phyloP scores from a whole-genome alignment of 2,888 invertebrate species.

The Parasteatoda lunata region DNA sequence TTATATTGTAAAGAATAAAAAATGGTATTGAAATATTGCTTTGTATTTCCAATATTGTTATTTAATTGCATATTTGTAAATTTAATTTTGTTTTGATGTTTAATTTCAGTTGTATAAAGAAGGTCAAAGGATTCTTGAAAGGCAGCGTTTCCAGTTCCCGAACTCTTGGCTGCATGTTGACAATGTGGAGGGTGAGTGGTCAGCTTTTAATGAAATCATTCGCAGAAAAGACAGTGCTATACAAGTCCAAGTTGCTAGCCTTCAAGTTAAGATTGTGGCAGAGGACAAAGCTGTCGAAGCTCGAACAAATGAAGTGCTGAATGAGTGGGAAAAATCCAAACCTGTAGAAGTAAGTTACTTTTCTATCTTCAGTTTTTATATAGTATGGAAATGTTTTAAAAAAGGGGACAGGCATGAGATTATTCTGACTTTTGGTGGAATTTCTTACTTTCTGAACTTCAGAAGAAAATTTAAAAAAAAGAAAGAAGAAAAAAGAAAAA shows the following conservation, averaged over 20 bases:
- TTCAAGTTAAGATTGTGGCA: slow-evolving; percentile 98
- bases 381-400: neutral
- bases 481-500: too few species aligned
- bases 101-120: slow-evolving; percentile 89
- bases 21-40: neutral
- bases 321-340: slow-evolving; percentile 98
- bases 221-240: slow-evolving; percentile 97
- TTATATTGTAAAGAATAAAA: neutral
- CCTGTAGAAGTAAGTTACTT: slow-evolving; percentile 82
- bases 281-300: slow-evolving; percentile 98
- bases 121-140: slow-evolving; percentile 95
- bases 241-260: slow-evolving; percentile 93
- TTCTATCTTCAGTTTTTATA: too few species aligned
- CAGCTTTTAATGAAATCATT: slow-evolving; percentile 98
- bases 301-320: slow-evolving; percentile 92
- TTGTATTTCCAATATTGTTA: neutral
- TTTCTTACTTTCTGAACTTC: too few species aligned
- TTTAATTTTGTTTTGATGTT: neutral
- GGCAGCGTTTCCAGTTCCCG: slow-evolving; percentile 98
- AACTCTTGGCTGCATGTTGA: slow-evolving; percentile 98
- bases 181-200: slow-evolving; percentile 99
- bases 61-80: neutral
- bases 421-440: too few species aligned
- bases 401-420: neutral
- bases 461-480: too few species aligned